A percentile compares a stretch with the other conserved stretches of the same genome.
Conservation (phyloP, 2,888 invertebrate species). For the Clanis bilineata region DNA sequence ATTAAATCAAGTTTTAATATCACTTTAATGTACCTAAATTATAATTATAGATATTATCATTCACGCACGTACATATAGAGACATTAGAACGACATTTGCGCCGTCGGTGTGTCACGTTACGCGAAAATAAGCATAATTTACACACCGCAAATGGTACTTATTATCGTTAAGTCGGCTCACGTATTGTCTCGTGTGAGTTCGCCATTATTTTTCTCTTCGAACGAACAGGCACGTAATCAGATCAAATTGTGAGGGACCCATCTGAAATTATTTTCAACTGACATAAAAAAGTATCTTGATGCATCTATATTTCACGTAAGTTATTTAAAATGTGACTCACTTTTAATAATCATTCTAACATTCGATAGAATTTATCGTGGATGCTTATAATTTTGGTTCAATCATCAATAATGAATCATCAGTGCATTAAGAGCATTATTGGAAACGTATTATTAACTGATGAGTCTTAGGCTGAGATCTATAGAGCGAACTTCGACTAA, state of each 20-base stretch:
- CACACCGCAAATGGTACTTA: constrained; percentile 52
- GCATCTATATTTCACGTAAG: no score
- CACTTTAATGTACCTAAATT: background rate
- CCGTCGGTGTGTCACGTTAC: constrained; percentile 34
- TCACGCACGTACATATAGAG: background rate
- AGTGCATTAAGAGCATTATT: no score
- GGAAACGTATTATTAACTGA: no score
- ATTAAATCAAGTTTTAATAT: background rate
- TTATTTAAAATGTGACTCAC: no score
- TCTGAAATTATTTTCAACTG: background rate
- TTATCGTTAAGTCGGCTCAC: constrained; percentile 55
- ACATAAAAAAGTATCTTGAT: no score
- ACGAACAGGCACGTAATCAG: background rate
- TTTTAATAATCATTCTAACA: no score
- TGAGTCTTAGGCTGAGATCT: no score
- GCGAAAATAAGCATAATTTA: constrained; percentile 57
- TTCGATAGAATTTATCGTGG: no score
- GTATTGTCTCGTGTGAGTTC: constrained; percentile 42
- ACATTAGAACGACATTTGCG: constrained; percentile 8
- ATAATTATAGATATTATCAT: background rate
- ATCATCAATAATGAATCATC: no score
- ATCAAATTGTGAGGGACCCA: background rate
- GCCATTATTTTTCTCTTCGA: constrained; percentile 14
- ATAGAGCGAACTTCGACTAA: no score
- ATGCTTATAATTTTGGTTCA: no score